A percentile compares a stretch with the other conserved stretches of the same genome.
These are phyloP conservation scores for Amazonetta brasiliensis DNA, from an alignment of 2,797 vertebrate species.

Conservation along the genomic window DNA sequence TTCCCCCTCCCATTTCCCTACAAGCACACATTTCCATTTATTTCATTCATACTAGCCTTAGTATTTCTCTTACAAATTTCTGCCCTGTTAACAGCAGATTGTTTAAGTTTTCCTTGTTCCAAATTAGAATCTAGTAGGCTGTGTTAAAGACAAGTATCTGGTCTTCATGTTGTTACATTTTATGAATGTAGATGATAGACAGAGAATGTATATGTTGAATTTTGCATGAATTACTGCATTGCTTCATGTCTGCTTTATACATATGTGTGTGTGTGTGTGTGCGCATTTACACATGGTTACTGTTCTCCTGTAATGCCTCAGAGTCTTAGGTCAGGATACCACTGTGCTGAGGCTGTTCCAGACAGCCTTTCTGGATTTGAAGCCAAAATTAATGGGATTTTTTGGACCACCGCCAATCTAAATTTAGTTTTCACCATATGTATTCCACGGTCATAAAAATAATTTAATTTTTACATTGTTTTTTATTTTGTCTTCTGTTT, in stretches of 20 bases:
- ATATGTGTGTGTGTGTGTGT: neutral
- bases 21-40: neutral
- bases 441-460: neutral
- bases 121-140: neutral
- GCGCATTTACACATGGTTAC: neutral
- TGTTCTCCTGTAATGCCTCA: neutral
- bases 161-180: neutral
- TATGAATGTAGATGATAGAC: neutral
- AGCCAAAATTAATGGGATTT: conserved; percentile 33
- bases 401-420: conserved; percentile 36
- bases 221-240: neutral
- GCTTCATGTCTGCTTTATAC: neutral
- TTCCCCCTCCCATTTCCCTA: neutral
- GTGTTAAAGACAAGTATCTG: neutral
- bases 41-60: neutral
- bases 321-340: conserved; percentile 27
- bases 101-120: neutral
- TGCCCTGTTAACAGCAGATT: neutral
- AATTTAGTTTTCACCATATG: conserved; percentile 41
- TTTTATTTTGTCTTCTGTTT: neutral
- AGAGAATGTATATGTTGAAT: neutral
- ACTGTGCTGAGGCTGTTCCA: conserved; percentile 45
- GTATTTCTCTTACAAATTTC: neutral
- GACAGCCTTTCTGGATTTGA: neutral
- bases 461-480: neutral